Evolutionary conservation across 1,140 invertebrate genomes (phyloP).

Genomic region (Sweltsa coloradensis): DNA sequence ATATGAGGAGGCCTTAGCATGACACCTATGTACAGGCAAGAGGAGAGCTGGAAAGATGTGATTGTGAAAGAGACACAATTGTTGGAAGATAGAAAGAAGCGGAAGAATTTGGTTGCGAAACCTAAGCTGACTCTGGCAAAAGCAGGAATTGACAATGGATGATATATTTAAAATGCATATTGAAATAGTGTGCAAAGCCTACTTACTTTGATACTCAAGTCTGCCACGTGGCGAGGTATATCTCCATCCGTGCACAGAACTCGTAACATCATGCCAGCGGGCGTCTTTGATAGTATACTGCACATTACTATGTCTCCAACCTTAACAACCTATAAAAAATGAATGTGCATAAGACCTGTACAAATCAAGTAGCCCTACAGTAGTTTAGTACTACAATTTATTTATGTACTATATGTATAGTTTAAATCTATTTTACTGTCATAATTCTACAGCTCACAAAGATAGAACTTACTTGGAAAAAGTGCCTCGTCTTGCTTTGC

Average conservation of each 20-base stretch:
- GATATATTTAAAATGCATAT: too few species aligned
- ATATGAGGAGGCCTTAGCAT: too few species aligned
- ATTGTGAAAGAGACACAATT: too few species aligned
- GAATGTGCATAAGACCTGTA: conserved; percentile 11
- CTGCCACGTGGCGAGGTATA: conserved; percentile 61
- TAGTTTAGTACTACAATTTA: neutral
- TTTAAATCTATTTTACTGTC: neutral
- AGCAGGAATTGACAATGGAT: too few species aligned
- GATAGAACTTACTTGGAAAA: conserved; percentile 53
- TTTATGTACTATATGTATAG: conserved; percentile 4
- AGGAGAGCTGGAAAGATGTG: too few species aligned
- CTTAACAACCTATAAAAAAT: conserved; percentile 53
- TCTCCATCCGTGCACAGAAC: conserved; percentile 70
- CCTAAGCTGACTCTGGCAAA: too few species aligned
- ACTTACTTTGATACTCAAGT: conserved; percentile 74
- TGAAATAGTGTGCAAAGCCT: too few species aligned
- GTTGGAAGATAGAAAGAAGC: too few species aligned
- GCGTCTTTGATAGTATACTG: conserved; percentile 55
- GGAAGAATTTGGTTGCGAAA: too few species aligned
- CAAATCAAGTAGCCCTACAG: neutral
- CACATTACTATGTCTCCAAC: conserved; percentile 74
- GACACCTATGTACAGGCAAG: too few species aligned
- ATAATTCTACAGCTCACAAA: conserved; percentile 3
- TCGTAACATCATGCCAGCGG: conserved; percentile 63
- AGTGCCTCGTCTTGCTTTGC: conserved; percentile 54